Conservation (phyloP, 2,797 vertebrate species). For the Cyprinodon diabolis region DNA sequence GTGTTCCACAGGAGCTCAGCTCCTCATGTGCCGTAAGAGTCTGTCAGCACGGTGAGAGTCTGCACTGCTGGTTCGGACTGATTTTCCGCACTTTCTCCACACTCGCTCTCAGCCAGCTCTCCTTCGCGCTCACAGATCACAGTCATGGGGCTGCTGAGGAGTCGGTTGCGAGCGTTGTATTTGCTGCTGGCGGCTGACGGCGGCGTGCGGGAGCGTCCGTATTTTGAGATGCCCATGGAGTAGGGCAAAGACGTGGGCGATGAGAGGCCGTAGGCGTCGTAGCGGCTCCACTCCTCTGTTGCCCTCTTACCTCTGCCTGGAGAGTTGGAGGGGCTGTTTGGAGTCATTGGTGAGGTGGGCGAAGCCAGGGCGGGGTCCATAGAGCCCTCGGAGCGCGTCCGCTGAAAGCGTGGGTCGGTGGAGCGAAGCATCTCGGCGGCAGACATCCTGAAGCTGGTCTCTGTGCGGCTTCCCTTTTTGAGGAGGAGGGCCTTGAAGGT, state of each 20-base stretch:
- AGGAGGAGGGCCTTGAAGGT: constrained; percentile 96
- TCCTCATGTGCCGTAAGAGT: constrained; percentile 78
- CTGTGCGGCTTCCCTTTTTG: constrained; percentile 93
- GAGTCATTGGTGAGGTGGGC: constrained; percentile 46
- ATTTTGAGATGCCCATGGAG: constrained; percentile 83
- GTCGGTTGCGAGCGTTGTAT: constrained; percentile 91
- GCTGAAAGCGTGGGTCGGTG: constrained; percentile 91
- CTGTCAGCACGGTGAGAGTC: constrained; percentile 59
- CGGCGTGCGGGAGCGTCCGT: constrained; percentile 90
- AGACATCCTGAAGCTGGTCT: constrained; percentile 94
- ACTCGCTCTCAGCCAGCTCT: constrained; percentile 79
- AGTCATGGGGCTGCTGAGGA: constrained; percentile 98
- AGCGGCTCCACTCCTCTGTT: constrained; percentile 90
- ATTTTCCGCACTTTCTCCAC: constrained; percentile 49
- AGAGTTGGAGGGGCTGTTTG: constrained; percentile 82
- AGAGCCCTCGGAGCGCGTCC: constrained; percentile 79
- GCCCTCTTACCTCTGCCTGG: constrained; percentile 82
- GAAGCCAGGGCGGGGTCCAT: constrained; percentile 61
- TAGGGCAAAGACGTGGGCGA: constrained; percentile 82
- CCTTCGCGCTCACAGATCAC: constrained; percentile 97
- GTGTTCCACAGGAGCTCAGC: constrained; percentile 35
- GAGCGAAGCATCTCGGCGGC: constrained; percentile 95
- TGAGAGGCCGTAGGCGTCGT: constrained; percentile 85
- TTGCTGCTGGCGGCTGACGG: constrained; percentile 97
- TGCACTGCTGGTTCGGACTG: constrained; percentile 18